Conservation (phyloP, 2,113 vertebrate genomes). For the Ciconia maguari region DNA sequence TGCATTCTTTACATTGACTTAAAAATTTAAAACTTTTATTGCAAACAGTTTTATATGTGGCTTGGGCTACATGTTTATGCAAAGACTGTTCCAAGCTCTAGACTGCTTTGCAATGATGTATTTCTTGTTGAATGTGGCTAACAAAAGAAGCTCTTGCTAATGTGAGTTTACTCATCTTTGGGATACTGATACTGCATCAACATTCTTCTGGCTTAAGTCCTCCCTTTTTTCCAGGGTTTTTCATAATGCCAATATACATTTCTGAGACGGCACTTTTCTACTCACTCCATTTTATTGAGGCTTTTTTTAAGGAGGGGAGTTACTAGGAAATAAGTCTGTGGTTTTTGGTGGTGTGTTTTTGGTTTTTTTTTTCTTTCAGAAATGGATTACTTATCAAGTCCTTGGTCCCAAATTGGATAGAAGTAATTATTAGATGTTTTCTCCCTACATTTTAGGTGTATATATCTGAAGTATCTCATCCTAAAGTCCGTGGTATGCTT, state of each 20-base stretch:
- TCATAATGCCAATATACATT: not conserved
- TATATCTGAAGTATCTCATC: slow-evolving; percentile 89
- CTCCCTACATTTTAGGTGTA: slow-evolving; percentile 77
- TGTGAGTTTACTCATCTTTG: not conserved
- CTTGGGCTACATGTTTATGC: not conserved
- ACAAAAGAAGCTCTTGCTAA: not conserved
- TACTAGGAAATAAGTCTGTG: not conserved
- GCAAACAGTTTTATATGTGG: not conserved
- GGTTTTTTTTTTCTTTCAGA: not conserved
- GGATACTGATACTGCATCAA: not conserved
- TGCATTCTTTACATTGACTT: not conserved
- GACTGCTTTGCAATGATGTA: not conserved
- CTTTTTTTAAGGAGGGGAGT: not conserved
- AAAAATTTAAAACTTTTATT: not conserved
- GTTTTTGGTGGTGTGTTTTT: no score
- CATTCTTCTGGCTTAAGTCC: not conserved
- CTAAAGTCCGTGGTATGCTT: slow-evolving; percentile 83
- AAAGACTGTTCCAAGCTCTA: not conserved
- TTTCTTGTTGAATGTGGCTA: not conserved
- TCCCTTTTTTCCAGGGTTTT: not conserved
- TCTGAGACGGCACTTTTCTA: not conserved
- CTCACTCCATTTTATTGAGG: not conserved
- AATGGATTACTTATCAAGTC: not conserved
- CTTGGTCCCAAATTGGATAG: not conserved
- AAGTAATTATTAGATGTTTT: not conserved